A percentile compares a stretch with the other conserved stretches of the same genome.
Evolutionary conservation across 2,888 invertebrate species (phyloP).

Genomic region (Scaptomyza reducta): DNA sequence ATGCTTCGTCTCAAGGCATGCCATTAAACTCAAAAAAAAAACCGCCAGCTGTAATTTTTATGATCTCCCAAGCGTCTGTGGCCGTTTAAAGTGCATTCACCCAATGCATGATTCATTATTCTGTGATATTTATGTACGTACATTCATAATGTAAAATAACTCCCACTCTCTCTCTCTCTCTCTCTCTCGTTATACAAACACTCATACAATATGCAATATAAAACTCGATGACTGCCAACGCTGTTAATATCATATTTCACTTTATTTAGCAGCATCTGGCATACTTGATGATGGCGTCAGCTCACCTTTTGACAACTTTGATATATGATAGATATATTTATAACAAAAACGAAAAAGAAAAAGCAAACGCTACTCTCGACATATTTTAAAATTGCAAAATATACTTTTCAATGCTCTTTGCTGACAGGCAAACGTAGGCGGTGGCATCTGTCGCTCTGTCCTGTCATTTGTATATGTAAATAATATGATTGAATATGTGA

Average conservation of each 20-base stretch:
- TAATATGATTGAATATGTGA: constrained; percentile 54
- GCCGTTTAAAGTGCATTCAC: constrained; percentile 41
- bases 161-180: no score
- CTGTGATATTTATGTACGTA: constrained; percentile 3
- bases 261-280: constrained; percentile 45
- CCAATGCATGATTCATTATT: constrained; percentile 38
- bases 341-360: constrained; percentile 14
- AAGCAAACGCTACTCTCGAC: constrained; percentile 19
- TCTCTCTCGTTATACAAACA: neutral
- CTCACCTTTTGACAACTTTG: constrained; percentile 43
- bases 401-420: constrained; percentile 19
- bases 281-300: neutral
- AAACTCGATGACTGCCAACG: constrained; percentile 8
- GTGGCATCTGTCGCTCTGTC: neutral
- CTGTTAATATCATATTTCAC: constrained; percentile 56
- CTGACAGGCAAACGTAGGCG: constrained; percentile 14
- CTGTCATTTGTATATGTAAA: constrained; percentile 36
- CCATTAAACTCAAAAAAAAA: constrained; percentile 42
- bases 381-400: constrained; percentile 46
- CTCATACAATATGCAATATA: constrained; percentile 13
- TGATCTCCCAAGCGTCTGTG: constrained; percentile 15
- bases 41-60: constrained; percentile 28
- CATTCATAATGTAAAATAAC: no score
- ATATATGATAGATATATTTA: constrained; percentile 59
- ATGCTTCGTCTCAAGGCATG: constrained; percentile 28